These are phyloP conservation scores for Hypotaenidia okinawae DNA, from an alignment of 2,797 vertebrate genomes.

Conservation along the genomic window DNA sequence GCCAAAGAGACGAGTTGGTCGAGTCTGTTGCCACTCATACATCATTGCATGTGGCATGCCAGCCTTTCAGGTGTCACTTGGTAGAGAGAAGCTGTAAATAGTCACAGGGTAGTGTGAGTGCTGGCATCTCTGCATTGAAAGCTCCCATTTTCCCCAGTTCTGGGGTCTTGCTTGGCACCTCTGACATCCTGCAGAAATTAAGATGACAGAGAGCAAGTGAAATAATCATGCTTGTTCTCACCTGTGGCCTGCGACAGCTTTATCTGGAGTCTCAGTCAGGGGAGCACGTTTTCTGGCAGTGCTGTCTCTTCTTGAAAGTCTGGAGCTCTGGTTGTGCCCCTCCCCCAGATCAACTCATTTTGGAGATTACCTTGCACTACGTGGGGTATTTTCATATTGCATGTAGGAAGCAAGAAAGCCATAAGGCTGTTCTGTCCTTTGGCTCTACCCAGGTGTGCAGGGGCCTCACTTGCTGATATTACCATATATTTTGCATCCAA, in stretches of 20 bases:
- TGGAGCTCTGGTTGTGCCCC: neutral
- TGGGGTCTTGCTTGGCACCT: neutral
- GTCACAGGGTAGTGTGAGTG: fast-evolving
- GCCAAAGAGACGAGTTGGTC: neutral
- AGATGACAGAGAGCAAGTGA: neutral
- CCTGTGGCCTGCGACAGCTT: neutral
- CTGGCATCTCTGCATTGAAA: fast-evolving
- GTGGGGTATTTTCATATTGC: neutral
- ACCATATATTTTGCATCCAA: neutral
- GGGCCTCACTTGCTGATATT: neutral
- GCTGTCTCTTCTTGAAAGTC: neutral
- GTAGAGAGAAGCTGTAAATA: neutral
- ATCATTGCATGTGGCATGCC: neutral
- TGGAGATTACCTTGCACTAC: neutral
- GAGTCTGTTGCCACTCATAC: neutral
- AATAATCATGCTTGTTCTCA: neutral
- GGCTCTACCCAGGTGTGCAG: neutral
- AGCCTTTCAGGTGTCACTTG: neutral
- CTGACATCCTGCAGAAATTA: neutral
- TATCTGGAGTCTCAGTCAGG: neutral
- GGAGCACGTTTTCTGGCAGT: neutral
- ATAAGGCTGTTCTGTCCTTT: neutral
- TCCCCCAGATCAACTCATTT: neutral
- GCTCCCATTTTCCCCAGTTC: neutral
- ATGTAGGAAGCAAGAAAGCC: neutral